Conservation (phyloP, 2,797 vertebrate species). For the Yasuhikotakia modesta region DNA sequence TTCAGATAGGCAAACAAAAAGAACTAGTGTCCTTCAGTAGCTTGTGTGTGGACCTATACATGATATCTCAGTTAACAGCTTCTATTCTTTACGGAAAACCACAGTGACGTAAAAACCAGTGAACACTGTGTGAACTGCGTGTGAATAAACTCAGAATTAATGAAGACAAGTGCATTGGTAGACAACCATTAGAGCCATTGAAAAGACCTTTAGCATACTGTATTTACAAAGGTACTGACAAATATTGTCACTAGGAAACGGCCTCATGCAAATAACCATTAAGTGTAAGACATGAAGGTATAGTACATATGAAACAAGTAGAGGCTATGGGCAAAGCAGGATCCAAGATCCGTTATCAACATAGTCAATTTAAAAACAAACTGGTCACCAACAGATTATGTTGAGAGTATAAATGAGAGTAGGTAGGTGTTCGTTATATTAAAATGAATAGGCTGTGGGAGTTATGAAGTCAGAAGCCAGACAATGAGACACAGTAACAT, state of each 20-base stretch:
- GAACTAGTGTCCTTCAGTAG: background rate
- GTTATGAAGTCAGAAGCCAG: background rate
- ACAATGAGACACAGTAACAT: background rate
- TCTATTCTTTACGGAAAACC: background rate
- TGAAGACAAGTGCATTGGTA: background rate
- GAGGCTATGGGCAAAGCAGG: background rate
- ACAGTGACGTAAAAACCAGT: background rate
- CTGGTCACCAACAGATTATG: background rate
- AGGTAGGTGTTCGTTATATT: background rate
- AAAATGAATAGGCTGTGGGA: background rate
- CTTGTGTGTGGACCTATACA: background rate
- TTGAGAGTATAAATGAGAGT: background rate
- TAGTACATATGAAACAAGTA: background rate
- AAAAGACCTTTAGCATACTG: background rate
- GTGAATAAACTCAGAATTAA: too few species aligned
- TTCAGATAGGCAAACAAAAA: slow-evolving; percentile 7
- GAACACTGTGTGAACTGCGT: background rate
- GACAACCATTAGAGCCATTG: background rate
- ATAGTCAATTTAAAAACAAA: background rate
- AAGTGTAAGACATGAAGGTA: too few species aligned
- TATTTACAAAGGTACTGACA: background rate
- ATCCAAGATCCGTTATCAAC: too few species aligned
- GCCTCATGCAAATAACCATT: background rate
- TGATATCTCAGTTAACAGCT: background rate
- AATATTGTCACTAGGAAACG: background rate